Conservation (phyloP, 1,140 invertebrate species). For the Pantala flavescens region DNA sequence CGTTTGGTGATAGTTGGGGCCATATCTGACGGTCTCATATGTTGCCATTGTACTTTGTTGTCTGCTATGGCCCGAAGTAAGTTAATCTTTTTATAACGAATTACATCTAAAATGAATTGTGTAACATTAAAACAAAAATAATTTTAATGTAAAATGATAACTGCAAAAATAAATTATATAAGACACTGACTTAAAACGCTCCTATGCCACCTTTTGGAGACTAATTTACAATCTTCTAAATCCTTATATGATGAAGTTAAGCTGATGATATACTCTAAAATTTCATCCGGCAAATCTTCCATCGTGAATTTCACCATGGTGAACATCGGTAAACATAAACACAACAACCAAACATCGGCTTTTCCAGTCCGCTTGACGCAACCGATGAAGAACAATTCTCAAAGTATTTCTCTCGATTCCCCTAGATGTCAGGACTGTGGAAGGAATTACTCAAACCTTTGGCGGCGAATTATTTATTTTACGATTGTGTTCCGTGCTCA, state of each 20-base stretch:
- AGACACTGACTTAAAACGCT: slow-evolving; percentile 63
- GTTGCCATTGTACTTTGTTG: slow-evolving; percentile 58
- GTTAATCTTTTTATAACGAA: slow-evolving; percentile 52
- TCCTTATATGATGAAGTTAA: slow-evolving; percentile 83
- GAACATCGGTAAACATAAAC: too few species aligned
- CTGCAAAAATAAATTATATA: background rate
- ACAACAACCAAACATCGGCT: too few species aligned
- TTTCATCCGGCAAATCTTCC: slow-evolving; percentile 69
- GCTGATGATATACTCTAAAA: slow-evolving; percentile 82
- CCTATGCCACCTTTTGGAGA: slow-evolving; percentile 73
- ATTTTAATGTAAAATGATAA: background rate
- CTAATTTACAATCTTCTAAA: slow-evolving; percentile 70
- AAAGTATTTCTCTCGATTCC: too few species aligned
- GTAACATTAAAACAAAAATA: slow-evolving; percentile 17
- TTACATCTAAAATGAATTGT: slow-evolving; percentile 50
- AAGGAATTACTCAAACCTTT: too few species aligned
- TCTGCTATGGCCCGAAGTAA: slow-evolving; percentile 54
- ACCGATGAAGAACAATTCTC: too few species aligned
- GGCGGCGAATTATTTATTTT: too few species aligned
- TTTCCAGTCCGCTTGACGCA: too few species aligned
- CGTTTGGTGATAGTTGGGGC: slow-evolving; percentile 68
- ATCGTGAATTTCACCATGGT: slow-evolving; percentile 23
- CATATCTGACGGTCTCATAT: slow-evolving; percentile 41
- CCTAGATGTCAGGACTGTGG: too few species aligned
- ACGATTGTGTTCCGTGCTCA: too few species aligned